phyloP scores from a whole-genome alignment of 2,888 invertebrate genomes.

The Cephus rjabovi region DNA sequence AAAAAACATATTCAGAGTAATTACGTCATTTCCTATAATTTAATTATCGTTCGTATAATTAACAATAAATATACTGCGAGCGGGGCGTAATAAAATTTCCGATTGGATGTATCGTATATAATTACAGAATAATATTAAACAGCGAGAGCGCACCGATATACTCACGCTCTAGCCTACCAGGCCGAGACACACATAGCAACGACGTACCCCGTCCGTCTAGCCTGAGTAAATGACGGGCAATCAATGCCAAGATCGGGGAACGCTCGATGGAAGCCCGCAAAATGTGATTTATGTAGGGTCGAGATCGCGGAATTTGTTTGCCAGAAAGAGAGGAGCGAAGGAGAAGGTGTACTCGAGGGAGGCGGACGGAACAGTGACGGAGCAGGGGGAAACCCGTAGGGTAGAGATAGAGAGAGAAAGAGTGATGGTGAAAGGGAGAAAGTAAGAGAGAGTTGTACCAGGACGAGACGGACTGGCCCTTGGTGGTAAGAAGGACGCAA shows the following conservation, averaged over 20 bases:
- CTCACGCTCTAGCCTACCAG: background rate
- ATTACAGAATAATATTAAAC: background rate
- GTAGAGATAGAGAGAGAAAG: background rate
- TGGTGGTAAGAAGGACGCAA: background rate
- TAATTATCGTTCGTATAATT: background rate
- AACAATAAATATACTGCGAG: no score
- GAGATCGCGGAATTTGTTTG: background rate
- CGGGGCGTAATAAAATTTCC: background rate
- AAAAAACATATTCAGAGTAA: background rate
- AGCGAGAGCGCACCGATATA: background rate
- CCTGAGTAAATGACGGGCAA: background rate
- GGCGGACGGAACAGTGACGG: background rate
- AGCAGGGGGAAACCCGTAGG: background rate
- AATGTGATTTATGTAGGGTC: background rate
- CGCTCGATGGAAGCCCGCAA: background rate
- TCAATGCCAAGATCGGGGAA: background rate
- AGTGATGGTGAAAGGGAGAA: background rate
- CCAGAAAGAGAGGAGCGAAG: conserved; percentile 1
- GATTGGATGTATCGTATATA: background rate
- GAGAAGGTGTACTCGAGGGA: background rate
- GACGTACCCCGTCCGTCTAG: background rate
- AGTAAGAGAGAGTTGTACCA: background rate
- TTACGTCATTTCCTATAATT: background rate
- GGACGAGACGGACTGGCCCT: background rate
- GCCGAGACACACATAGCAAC: background rate